These are phyloP conservation scores for Pampus argenteus DNA, from an alignment of 2,797 vertebrate species.

Conservation along the genomic window DNA sequence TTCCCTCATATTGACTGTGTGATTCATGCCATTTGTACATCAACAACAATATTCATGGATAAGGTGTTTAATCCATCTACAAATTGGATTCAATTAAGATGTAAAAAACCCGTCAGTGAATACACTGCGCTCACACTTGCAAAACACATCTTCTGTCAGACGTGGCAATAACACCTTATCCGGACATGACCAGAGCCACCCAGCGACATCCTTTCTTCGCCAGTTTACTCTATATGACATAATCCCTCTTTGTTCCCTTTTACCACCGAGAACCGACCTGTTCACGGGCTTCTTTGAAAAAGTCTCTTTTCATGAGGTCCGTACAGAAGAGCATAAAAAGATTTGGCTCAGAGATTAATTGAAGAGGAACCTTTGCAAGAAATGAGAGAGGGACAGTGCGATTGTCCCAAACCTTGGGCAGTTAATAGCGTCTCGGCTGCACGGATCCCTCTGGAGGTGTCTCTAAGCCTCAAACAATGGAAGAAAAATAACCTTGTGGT, in stretches of 20 bases:
- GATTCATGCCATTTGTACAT: slow-evolving; percentile 9
- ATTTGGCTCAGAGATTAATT: slow-evolving; percentile 81
- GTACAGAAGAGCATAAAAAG: slow-evolving; percentile 74
- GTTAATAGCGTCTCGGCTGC: slow-evolving; percentile 80
- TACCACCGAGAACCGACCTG: slow-evolving; percentile 62
- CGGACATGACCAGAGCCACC: slow-evolving; percentile 57
- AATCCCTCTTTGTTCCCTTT: slow-evolving; percentile 76
- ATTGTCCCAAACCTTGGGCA: slow-evolving; percentile 76
- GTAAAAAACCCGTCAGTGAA: slow-evolving; percentile 23
- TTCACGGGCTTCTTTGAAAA: slow-evolving; percentile 68
- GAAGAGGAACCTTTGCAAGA: slow-evolving; percentile 77
- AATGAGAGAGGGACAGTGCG: slow-evolving; percentile 70
- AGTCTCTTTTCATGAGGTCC: slow-evolving; percentile 63
- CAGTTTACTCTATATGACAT: slow-evolving; percentile 62
- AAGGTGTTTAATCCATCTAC: not conserved
- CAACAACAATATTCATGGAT: not conserved
- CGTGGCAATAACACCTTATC: slow-evolving; percentile 53
- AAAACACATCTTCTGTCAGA: slow-evolving; percentile 22
- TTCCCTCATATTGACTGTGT: not conserved
- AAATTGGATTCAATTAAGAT: slow-evolving; percentile 15
- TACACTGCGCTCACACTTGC: slow-evolving; percentile 5
- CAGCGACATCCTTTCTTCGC: slow-evolving; percentile 44
- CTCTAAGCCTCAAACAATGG: slow-evolving; percentile 82
- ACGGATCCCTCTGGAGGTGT: slow-evolving; percentile 73
- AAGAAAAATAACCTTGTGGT: slow-evolving; percentile 73